A percentile compares a stretch with the other conserved stretches of the same genome.
phyloP scores from a whole-genome alignment of 2,888 invertebrate species.

The Drosophila mettleri region DNA sequence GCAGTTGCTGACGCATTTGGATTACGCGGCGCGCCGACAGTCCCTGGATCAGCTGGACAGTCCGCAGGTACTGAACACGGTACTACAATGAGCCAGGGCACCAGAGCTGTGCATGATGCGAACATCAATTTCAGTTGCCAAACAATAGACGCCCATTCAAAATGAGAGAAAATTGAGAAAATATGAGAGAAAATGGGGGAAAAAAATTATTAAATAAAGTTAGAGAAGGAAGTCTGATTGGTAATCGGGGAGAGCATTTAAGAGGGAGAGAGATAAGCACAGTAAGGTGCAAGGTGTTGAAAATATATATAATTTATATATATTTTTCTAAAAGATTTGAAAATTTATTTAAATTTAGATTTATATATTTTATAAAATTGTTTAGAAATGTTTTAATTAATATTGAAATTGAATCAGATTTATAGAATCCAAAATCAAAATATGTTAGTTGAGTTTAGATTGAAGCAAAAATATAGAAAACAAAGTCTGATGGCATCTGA shows the following conservation, averaged over 20 bases:
- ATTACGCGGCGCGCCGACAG: slow-evolving; percentile 88
- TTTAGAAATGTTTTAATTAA: background rate
- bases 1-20: slow-evolving; percentile 82
- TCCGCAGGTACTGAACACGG: slow-evolving; percentile 84
- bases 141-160: slow-evolving; percentile 15
- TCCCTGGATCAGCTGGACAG: slow-evolving; percentile 87
- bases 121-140: slow-evolving; percentile 15
- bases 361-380: background rate
- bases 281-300: no score
- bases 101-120: slow-evolving; percentile 47
- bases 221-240: background rate
- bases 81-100: slow-evolving; percentile 53
- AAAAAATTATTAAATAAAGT: background rate
- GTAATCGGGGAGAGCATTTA: no score
- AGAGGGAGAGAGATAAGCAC: no score
- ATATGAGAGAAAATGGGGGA: background rate
- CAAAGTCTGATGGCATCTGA: background rate
- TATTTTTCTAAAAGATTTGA: no score
- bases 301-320: background rate
- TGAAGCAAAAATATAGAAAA: background rate
- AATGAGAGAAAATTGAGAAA: background rate
- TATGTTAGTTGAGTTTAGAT: no score
- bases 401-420: background rate
- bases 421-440: background rate
- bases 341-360: background rate